phyloP scores from a whole-genome alignment of 2,797 vertebrate genomes.

The Danio choprae region DNA sequence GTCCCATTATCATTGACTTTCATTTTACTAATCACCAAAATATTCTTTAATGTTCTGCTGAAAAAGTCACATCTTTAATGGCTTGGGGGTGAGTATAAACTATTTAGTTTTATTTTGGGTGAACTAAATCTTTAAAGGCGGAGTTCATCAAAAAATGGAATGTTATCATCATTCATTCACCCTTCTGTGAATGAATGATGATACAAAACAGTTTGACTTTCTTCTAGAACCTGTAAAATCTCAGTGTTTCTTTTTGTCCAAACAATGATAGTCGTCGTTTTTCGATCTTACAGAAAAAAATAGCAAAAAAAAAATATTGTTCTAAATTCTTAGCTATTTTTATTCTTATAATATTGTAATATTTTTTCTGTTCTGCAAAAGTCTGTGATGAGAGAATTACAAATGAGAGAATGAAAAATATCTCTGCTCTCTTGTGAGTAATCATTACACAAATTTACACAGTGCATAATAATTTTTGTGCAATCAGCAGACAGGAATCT shows the following conservation, averaged over 20 bases:
- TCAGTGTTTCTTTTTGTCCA: background rate
- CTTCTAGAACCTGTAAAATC: background rate
- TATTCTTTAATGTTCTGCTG: too few relatives aligned
- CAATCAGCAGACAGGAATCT: conserved; percentile 26
- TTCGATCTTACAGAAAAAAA: background rate
- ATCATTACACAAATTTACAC: conserved; percentile 16
- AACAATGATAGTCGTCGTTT: background rate
- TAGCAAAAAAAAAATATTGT: too few relatives aligned
- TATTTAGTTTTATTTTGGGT: too few relatives aligned
- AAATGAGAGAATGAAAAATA: background rate
- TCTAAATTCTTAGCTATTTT: too few relatives aligned
- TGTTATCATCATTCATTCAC: background rate
- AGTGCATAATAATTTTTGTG: background rate
- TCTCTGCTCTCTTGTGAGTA: conserved; percentile 19
- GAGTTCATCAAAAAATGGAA: background rate
- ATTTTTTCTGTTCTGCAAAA: too few relatives aligned
- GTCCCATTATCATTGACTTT: too few relatives aligned
- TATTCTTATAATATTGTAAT: too few relatives aligned
- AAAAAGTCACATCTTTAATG: too few relatives aligned
- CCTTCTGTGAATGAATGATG: too few relatives aligned
- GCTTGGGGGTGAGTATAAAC: too few relatives aligned
- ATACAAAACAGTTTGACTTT: background rate
- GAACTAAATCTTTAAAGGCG: background rate
- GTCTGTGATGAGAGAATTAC: too few relatives aligned
- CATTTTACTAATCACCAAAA: too few relatives aligned